These are phyloP conservation scores for Chelidonichthys spinosus DNA, from an alignment of 2,797 vertebrate genomes.

Conservation along the genomic window DNA sequence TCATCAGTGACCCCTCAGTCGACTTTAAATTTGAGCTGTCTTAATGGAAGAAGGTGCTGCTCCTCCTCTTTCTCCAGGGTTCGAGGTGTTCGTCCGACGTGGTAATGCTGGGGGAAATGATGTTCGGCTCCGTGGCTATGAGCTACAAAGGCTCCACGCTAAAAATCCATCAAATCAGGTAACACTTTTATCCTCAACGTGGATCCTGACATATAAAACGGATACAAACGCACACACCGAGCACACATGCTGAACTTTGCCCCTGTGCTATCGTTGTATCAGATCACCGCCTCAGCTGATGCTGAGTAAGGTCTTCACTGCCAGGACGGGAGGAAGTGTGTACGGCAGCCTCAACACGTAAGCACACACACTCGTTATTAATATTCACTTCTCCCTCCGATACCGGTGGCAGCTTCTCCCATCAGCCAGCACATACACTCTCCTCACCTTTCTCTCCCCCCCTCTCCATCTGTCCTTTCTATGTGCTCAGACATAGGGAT, in stretches of 20 bases:
- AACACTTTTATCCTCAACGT: slow-evolving; percentile 40
- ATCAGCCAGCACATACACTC: slow-evolving; percentile 2
- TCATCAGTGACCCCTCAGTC: too few relatives aligned
- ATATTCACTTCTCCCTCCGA: slow-evolving; percentile 1
- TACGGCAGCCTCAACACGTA: slow-evolving; percentile 98
- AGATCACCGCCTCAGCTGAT: slow-evolving; percentile 98
- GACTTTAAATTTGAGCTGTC: too few relatives aligned
- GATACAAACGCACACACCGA: background rate
- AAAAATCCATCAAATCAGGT: slow-evolving; percentile 99
- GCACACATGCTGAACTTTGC: slow-evolving; percentile 52
- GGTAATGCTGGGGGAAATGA: slow-evolving; percentile 99
- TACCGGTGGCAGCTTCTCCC: slow-evolving; percentile 6
- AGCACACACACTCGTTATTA: slow-evolving; percentile 66
- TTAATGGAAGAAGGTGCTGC: background rate
- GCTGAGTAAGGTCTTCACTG: slow-evolving; percentile 99
- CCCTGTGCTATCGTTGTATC: slow-evolving; percentile 51
- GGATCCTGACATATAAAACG: background rate
- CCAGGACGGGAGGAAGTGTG: slow-evolving; percentile 94
- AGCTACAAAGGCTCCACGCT: slow-evolving; percentile 98
- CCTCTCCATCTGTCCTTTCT: slow-evolving; percentile 7
- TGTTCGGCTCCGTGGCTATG: slow-evolving; percentile 99
- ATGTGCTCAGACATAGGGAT: too few relatives aligned
- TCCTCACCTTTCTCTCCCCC: background rate
- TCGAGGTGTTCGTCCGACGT: slow-evolving; percentile 94
- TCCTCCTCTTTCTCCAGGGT: slow-evolving; percentile 75